These are phyloP conservation scores for Psephotus haematonotus DNA, from an alignment of 2,113 vertebrate genomes.

Conservation along the genomic window DNA sequence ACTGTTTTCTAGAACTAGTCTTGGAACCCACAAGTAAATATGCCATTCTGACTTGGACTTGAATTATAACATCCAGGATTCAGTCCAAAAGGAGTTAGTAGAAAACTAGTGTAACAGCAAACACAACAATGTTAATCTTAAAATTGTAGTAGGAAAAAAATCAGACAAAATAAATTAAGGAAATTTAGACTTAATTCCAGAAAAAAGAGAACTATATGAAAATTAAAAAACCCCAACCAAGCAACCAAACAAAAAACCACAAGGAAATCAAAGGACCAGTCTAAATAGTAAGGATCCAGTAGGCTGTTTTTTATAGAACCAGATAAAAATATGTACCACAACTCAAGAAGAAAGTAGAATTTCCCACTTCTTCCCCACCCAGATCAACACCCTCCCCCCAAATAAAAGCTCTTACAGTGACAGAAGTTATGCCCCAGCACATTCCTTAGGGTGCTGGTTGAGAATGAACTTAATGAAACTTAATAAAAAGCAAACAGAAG, in stretches of 20 bases:
- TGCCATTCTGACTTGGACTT: not conserved
- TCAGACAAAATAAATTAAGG: not conserved
- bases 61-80: not conserved
- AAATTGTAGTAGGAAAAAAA: not conserved
- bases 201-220: not conserved
- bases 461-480: not conserved
- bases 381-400: not conserved
- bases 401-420: not conserved
- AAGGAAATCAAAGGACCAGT: not conserved
- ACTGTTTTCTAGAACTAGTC: not conserved
- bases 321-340: not conserved
- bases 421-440: not conserved
- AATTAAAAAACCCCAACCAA: not conserved
- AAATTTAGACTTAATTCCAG: not conserved
- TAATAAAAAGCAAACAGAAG: not conserved
- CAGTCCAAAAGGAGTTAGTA: not conserved
- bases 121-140: not conserved
- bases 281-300: not conserved
- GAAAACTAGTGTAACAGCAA: not conserved
- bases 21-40: not conserved
- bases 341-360: not conserved
- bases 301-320: not conserved
- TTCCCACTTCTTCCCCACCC: accelerated
- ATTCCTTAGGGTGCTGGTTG: not conserved
- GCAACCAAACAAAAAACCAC: accelerated